Base-by-base conservation (phyloP, 2,888 invertebrate species). In the Caenorhabditis afra region DNA sequence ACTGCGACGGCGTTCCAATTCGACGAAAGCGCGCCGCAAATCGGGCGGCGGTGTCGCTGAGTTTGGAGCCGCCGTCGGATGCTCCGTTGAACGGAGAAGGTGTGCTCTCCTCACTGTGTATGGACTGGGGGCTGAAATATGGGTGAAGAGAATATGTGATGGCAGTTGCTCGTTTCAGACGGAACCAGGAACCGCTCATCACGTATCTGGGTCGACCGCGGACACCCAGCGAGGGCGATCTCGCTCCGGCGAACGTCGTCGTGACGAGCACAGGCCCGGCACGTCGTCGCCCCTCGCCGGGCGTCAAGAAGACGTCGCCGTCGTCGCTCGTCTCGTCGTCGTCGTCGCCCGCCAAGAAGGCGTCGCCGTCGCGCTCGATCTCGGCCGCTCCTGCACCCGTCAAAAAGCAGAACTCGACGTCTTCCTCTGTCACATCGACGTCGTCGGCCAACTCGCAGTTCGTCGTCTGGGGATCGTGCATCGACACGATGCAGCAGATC, bases 161-260 rank as follows among this genome's bases (percentile, higher is more conserved):
- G n/a, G n/a, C n/a, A n/a, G n/a, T n/a, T n/a, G n/a, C 7, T 29
- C 29, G 3, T 59, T 79, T 39, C 64, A 79, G 79, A 20, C 59
- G 79, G 12, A 78, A 71, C 55, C 58, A 53, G 22, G 73, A 74
- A 22, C 35, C 71, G 18, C 62, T 79, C 64, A 79, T 79, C 50
- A 64, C 74, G 14, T 79, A 79, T 61, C 39, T 79, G 2, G 74
- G 74, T 14, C 73, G 79, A 0, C 79, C 79, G 0, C 61, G 79
- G 14, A 79, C 79, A 1, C 79, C 79, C 8, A 64, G 64, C 37
- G 79, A 79, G 35, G 66, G 65, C 7, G 66, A 67, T 37, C 45
- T 58, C 3, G 18, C 29, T 29, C 29, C 29, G 29, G 7, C 29
- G 7, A 7, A 7, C 29, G 4, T 47, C 20, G 45, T 35, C 35